A percentile compares a stretch with the other conserved stretches of the same genome.
These are phyloP conservation scores for Belonocnema kinseyi DNA, from an alignment of 1,140 invertebrate genomes.

Conservation along the genomic window DNA sequence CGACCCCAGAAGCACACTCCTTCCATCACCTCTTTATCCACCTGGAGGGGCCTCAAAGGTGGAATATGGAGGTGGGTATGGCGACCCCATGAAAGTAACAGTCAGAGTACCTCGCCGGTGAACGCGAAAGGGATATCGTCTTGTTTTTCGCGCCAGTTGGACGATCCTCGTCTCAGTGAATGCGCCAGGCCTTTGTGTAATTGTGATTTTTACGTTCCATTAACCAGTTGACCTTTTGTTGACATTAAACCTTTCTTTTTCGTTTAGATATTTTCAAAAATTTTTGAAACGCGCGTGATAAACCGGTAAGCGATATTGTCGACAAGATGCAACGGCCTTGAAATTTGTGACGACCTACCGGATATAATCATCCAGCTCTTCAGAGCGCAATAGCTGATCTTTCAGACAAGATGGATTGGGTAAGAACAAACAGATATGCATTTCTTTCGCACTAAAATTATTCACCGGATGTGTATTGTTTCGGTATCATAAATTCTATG, in stretches of 20 bases:
- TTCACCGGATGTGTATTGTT: neutral
- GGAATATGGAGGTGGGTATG: conserved; percentile 58
- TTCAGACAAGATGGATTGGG: conserved; percentile 29
- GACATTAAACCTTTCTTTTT: neutral
- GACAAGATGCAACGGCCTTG: conserved; percentile 5
- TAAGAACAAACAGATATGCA: neutral
- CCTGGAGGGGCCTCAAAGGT: conserved; percentile 51
- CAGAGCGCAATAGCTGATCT: conserved; percentile 28
- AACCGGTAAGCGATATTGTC: neutral
- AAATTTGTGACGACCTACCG: conserved; percentile 31
- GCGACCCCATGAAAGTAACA: conserved; percentile 73
- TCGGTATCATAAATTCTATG: too few relatives aligned
- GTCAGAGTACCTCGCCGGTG: conserved; percentile 53
- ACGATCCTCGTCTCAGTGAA: conserved; percentile 54
- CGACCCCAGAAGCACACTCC: conserved; percentile 41
- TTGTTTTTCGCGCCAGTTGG: conserved; percentile 50
- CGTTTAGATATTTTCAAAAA: neutral
- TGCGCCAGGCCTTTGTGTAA: conserved; percentile 35
- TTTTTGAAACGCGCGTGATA: neutral
- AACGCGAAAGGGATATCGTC: conserved; percentile 51
- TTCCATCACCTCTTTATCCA: conserved; percentile 33
- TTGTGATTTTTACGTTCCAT: conserved; percentile 4
- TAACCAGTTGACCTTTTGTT: neutral
- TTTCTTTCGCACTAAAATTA: neutral
- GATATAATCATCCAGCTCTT: conserved; percentile 50